Percentiles rank a stretch among this genome's conserved stretches.
Evolutionary conservation across 2,797 vertebrate genomes (phyloP).

Genomic region (Scarus forsteni): DNA sequence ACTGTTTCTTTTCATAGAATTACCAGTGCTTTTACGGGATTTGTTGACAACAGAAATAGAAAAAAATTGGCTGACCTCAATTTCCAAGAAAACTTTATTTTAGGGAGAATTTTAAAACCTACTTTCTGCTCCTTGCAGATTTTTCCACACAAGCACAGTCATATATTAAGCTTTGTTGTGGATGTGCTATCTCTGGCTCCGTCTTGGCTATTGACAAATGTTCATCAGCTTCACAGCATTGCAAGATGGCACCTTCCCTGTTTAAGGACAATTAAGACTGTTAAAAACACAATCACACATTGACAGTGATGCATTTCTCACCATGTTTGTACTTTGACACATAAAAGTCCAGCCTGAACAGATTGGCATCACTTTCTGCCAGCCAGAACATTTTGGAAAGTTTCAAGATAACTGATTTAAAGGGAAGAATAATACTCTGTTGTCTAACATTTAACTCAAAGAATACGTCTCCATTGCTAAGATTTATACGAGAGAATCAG

Average conservation of each 20-base stretch:
- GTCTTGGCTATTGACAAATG: conserved; percentile 29
- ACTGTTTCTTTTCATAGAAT: too few species aligned
- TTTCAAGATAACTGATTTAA: conserved; percentile 15
- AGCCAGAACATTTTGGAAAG: conserved; percentile 3
- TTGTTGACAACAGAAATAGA: conserved; percentile 5
- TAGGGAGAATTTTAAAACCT: neutral
- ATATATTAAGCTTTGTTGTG: conserved; percentile 6
- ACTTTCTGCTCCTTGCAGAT: conserved; percentile 8
- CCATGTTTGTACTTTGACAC: conserved; percentile 51
- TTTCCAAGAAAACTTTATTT: conserved; percentile 7
- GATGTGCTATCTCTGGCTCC: neutral
- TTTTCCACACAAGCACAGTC: neutral
- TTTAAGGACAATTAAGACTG: conserved; percentile 31
- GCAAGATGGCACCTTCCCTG: conserved; percentile 23
- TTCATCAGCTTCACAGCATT: conserved; percentile 40
- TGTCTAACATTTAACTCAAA: neutral
- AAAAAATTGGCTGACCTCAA: neutral
- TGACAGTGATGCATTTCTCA: conserved; percentile 63
- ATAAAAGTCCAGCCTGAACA: conserved; percentile 31
- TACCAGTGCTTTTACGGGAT: conserved; percentile 1
- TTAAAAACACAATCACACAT: conserved; percentile 42
- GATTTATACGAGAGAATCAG: conserved; percentile 2
- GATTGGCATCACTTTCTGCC: conserved; percentile 17
- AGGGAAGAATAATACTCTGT: conserved; percentile 15
- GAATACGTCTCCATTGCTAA: conserved; percentile 13